Evolutionary conservation across 2,797 vertebrate genomes (phyloP).

Genomic region (Pelochelys cantorii): DNA sequence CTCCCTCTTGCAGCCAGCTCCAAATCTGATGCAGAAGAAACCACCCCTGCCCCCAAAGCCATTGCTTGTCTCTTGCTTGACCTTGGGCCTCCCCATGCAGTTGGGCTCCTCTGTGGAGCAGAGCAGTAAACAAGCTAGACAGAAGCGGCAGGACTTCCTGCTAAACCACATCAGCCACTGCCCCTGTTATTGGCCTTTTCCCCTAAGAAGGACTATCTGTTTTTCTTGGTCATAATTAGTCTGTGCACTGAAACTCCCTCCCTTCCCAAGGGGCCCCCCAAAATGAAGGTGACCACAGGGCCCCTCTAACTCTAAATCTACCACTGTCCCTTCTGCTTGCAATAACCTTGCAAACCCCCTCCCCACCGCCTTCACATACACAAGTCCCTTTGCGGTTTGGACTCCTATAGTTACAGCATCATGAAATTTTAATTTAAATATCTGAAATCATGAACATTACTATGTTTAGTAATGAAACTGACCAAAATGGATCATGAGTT

Average conservation of each 20-base stretch:
- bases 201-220: accelerated
- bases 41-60: background rate
- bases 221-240: background rate
- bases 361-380: too few species aligned
- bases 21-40: background rate
- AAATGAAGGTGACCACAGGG: too few species aligned
- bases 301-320: too few species aligned
- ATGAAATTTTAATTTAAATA: too few species aligned
- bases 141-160: background rate
- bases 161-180: background rate
- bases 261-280: too few species aligned
- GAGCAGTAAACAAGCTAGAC: background rate
- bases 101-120: background rate
- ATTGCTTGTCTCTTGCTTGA: background rate
- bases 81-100: background rate
- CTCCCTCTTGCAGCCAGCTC: background rate
- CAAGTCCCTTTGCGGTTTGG: too few species aligned
- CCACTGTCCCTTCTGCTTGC: too few species aligned
- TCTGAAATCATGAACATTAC: too few species aligned
- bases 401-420: too few species aligned
- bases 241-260: accelerated
- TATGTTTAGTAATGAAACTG: too few species aligned
- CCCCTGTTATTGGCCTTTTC: background rate
- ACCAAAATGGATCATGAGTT: too few species aligned
- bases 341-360: too few species aligned